Conservation (phyloP, 2,113 vertebrate genomes). For the Limanda limanda region DNA sequence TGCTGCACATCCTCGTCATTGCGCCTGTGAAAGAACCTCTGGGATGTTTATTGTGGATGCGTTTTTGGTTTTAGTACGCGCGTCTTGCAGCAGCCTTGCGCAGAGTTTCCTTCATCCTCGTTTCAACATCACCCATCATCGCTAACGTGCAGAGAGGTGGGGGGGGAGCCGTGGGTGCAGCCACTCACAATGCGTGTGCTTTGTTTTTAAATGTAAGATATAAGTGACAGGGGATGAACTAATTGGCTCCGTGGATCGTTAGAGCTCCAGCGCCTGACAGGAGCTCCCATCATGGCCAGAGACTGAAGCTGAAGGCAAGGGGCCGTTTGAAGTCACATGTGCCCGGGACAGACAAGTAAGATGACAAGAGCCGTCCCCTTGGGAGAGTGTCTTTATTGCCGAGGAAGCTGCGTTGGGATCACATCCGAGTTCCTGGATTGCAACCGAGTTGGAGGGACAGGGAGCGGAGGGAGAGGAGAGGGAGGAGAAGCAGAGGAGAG, state of each 20-base stretch:
- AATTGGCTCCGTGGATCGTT: slow-evolving; percentile 33
- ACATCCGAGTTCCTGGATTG: slow-evolving; percentile 63
- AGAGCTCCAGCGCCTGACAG: slow-evolving; percentile 13
- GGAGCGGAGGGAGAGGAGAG: slow-evolving; percentile 61
- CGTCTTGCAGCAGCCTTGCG: slow-evolving; percentile 47
- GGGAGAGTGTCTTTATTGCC: slow-evolving; percentile 66
- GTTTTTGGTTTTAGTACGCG: slow-evolving; percentile 16
- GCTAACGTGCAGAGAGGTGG: neutral
- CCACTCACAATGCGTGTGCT: neutral
- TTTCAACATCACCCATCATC: slow-evolving; percentile 12
- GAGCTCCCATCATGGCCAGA: slow-evolving; percentile 35
- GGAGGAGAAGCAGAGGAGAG: slow-evolving; percentile 66
- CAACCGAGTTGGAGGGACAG: slow-evolving; percentile 65
- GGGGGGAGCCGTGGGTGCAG: neutral
- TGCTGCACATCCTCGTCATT: neutral
- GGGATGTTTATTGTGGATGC: slow-evolving; percentile 37
- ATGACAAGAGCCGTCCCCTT: slow-evolving; percentile 72
- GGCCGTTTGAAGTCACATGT: slow-evolving; percentile 60
- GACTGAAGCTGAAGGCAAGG: slow-evolving; percentile 37
- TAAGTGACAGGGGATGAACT: slow-evolving; percentile 29
- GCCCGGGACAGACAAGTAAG: slow-evolving; percentile 68
- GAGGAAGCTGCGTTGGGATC: slow-evolving; percentile 67
- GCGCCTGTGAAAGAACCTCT: neutral
- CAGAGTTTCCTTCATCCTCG: slow-evolving; percentile 10
- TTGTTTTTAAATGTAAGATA: neutral